These are phyloP conservation scores for Drosophila pseudotalamancana DNA, from an alignment of 2,888 invertebrate species.

Conservation along the genomic window DNA sequence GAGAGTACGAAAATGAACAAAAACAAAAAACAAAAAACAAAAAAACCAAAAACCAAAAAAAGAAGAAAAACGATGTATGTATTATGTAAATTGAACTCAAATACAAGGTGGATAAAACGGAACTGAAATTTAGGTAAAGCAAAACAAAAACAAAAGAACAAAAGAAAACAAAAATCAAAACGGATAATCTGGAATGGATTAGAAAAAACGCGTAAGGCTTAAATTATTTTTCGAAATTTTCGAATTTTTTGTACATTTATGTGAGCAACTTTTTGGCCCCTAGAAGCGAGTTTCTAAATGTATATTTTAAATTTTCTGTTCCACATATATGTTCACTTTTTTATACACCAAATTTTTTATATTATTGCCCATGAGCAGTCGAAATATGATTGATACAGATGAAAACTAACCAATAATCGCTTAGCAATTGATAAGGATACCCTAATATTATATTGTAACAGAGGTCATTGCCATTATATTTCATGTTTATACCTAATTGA, in stretches of 20 bases:
- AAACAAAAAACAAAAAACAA: conserved; percentile 22
- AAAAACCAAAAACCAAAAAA: conserved; percentile 22
- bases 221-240: conserved; percentile 71
- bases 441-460: conserved; percentile 36
- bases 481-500: conserved; percentile 46
- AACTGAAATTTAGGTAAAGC: conserved; percentile 73
- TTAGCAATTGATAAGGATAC: conserved; percentile 26
- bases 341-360: conserved; percentile 45
- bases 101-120: conserved; percentile 62
- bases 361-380: conserved; percentile 3
- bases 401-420: conserved; percentile 32
- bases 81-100: conserved; percentile 60
- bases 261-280: conserved; percentile 56
- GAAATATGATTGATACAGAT: conserved; percentile 18
- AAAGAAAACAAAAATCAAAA: conserved; percentile 44
- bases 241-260: conserved; percentile 45
- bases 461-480: conserved; percentile 34
- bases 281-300: conserved; percentile 29
- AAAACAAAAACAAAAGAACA: conserved; percentile 1
- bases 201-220: conserved; percentile 57
- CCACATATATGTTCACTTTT: conserved; percentile 26
- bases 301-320: too few species aligned
- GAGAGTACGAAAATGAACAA: conserved; percentile 74
- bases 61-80: conserved; percentile 20
- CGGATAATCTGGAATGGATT: conserved; percentile 58